Conservation (phyloP, 2,113 vertebrate species). For the Trachemys scripta region DNA sequence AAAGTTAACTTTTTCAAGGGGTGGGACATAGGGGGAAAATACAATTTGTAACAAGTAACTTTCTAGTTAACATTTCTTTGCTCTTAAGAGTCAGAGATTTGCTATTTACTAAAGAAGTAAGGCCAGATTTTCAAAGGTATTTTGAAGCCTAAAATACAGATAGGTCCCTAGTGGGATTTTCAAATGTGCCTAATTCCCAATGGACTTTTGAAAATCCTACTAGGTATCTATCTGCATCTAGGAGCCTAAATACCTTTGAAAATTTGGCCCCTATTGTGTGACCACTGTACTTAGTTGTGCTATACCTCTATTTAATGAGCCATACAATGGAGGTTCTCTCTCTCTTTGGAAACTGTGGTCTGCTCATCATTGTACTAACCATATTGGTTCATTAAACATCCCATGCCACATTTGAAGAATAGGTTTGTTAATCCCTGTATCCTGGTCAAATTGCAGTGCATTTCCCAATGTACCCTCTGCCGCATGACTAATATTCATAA, state of each 20-base stretch:
- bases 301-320: background rate
- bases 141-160: background rate
- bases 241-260: background rate
- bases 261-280: background rate
- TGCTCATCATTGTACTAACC: background rate
- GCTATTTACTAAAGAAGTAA: background rate
- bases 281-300: background rate
- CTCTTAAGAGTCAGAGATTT: background rate
- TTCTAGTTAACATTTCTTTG: background rate
- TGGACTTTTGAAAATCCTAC: background rate
- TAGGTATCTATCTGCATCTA: background rate
- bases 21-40: background rate
- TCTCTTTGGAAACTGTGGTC: background rate
- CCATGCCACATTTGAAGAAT: background rate
- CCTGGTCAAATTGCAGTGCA: background rate
- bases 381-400: background rate
- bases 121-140: background rate
- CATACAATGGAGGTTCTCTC: background rate
- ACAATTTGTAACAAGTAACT: background rate
- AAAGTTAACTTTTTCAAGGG: background rate
- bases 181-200: background rate
- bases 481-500: background rate
- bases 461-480: background rate
- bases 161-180: background rate
- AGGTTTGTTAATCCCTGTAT: accelerated